Base-by-base conservation (phyloP, 2,888 invertebrate genomes). In the Aradus depressus region DNA sequence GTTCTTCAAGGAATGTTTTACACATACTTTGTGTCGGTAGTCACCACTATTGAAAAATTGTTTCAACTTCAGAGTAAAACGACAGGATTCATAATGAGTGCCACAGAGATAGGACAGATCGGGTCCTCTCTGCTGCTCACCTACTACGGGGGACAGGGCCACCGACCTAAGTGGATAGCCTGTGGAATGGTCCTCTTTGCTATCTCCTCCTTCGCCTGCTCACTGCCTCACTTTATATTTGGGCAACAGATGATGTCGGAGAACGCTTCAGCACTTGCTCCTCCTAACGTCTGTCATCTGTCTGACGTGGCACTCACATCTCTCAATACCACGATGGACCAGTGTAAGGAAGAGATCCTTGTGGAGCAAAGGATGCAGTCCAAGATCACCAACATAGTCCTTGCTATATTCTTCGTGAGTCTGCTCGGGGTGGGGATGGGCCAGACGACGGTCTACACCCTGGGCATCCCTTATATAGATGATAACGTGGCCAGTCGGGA, bases 401-500 rank as follows among this genome's bases (percentile, higher is more conserved):
- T 91, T 60, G 84, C 82, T 47, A 89, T 91, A 71, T 85, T 92
- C 69, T 89, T 91, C 70, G 75, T 85, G 60, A 88, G 89, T 62
- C 72, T 92, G 60, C 73, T 92, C 47, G 85, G 89, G 53, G 88
- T 91, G 32, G 91, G 92, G 44, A 83, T 91, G 69, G 91, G 91
- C 0, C 90, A 90, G 70, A 92, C 92, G 1, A 89, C 91, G 12
- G 89, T 91, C 50, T 86, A 88, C 61, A 91, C 91, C 18, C 75
- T 92, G 35, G 92, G 91, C 16, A 91, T 92, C 62, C 91, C 92
- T 3, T 92, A 89, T 67, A 88, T 92, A 58, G 92, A 92, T 62
- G 91, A 92, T 68, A 92, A 92, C 68, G 90, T 92, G 53, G 87
- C 88, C 62, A 88, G 86, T 70, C 77, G 85, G 63, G 90, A 91